A percentile compares a stretch with the other conserved stretches of the same genome.
These are phyloP conservation scores for Pterois miles DNA, from an alignment of 2,797 vertebrate genomes.

Conservation along the genomic window DNA sequence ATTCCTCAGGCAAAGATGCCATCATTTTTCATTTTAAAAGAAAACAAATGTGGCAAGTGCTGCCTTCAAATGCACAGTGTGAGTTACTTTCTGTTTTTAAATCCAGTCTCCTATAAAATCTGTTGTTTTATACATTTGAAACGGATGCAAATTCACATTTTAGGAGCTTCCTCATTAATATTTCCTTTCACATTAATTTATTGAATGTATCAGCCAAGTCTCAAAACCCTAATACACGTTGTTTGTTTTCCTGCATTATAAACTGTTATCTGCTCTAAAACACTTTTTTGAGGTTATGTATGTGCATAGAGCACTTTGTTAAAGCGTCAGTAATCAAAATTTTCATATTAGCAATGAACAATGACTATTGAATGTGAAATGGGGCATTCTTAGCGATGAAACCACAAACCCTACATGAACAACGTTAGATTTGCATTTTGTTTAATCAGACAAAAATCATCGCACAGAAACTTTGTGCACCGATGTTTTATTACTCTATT, in stretches of 20 bases:
- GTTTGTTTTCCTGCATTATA: not conserved
- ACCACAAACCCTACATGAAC: not conserved
- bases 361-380: not conserved
- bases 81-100: not conserved
- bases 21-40: not conserved
- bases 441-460: no score
- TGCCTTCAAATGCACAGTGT: not conserved
- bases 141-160: not conserved
- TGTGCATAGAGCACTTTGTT: not conserved
- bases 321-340: not conserved
- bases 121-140: not conserved
- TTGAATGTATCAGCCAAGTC: not conserved
- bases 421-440: no score
- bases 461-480: no score
- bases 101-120: not conserved
- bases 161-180: not conserved
- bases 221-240: not conserved
- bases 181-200: not conserved
- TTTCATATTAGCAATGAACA: not conserved
- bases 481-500: no score
- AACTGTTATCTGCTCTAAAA: not conserved
- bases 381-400: not conserved
- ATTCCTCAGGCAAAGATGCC: constrained; percentile 14
- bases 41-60: not conserved
- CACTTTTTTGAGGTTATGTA: not conserved